These are phyloP conservation scores for Drosophila auraria DNA, from an alignment of 1,140 invertebrate genomes.

Conservation along the genomic window DNA sequence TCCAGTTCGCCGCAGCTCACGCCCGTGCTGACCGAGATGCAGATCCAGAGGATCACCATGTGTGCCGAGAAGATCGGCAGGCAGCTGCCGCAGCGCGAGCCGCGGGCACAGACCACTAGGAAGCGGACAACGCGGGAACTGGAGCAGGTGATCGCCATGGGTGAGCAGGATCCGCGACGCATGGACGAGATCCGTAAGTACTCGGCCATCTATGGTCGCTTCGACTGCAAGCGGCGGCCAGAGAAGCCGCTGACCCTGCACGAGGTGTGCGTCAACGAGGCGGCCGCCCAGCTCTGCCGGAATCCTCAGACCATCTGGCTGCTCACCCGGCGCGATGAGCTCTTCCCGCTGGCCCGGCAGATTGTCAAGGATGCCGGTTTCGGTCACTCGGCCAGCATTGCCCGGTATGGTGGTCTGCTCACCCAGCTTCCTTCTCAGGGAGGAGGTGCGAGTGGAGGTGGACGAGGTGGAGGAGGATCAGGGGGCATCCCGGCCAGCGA, in stretches of 20 bases:
- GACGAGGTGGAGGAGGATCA: slow-evolving; percentile 25
- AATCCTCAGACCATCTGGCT: slow-evolving; percentile 87
- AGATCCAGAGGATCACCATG: slow-evolving; percentile 93
- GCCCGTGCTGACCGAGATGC: slow-evolving; percentile 92
- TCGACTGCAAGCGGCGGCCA: slow-evolving; percentile 97
- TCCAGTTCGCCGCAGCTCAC: slow-evolving; percentile 88
- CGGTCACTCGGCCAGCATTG: slow-evolving; percentile 83
- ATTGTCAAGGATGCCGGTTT: slow-evolving; percentile 97
- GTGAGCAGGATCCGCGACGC: slow-evolving; percentile 93
- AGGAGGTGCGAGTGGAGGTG: slow-evolving; percentile 16
- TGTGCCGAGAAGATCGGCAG: slow-evolving; percentile 92
- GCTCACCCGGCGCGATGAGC: slow-evolving; percentile 95
- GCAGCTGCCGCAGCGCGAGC: slow-evolving; percentile 93
- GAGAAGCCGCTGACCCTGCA: slow-evolving; percentile 98
- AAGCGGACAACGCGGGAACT: slow-evolving; percentile 97
- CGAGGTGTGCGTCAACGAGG: slow-evolving; percentile 97
- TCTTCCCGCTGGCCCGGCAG: slow-evolving; percentile 97
- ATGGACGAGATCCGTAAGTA: slow-evolving; percentile 98
- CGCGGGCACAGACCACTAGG: slow-evolving; percentile 95
- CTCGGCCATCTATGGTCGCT: slow-evolving; percentile 97
- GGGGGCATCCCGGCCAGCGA: slow-evolving; percentile 40
- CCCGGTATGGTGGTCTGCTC: slow-evolving; percentile 72
- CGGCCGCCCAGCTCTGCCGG: slow-evolving; percentile 97
- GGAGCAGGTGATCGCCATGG: slow-evolving; percentile 95
- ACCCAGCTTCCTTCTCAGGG: slow-evolving; percentile 61